Conservation (phyloP, 1,140 invertebrate genomes). For the Drosophila navojoa region DNA sequence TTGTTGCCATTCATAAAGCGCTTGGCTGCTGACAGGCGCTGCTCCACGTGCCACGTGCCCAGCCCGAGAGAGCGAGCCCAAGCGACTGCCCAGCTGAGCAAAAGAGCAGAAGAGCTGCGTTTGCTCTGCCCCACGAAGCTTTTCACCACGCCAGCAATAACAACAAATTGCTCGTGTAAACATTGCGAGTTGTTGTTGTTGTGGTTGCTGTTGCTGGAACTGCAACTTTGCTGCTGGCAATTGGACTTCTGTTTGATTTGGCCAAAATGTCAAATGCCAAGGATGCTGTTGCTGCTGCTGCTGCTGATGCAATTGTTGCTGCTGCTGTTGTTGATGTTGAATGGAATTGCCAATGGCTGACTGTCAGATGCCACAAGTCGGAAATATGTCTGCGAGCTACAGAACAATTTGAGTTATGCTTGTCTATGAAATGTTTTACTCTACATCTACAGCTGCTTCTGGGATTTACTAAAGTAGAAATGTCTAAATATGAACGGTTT, state of each 20-base stretch:
- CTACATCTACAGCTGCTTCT: neutral
- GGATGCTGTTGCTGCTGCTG: conserved; percentile 32
- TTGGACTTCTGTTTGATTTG: conserved; percentile 12
- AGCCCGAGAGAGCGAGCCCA: conserved; percentile 9
- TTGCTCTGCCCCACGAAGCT: conserved; percentile 34
- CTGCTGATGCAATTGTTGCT: conserved; percentile 14
- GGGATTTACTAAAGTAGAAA: no score
- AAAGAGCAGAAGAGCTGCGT: conserved; percentile 6
- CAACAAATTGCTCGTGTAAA: conserved; percentile 51
- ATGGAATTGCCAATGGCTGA: neutral
- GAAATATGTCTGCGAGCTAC: neutral
- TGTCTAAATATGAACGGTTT: no score
- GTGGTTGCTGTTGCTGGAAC: conserved; percentile 18
- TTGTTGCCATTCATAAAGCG: conserved; percentile 73
- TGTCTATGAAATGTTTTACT: neutral
- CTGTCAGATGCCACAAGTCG: neutral
- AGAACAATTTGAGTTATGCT: neutral
- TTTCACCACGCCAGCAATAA: conserved; percentile 61
- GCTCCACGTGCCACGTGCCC: conserved; percentile 59
- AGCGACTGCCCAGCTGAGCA: conserved; percentile 19
- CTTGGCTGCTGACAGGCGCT: conserved; percentile 55
- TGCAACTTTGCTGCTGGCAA: conserved; percentile 21
- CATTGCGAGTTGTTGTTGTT: conserved; percentile 29
- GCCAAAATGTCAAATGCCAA: conserved; percentile 75
- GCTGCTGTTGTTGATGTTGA: no score